Evolutionary conservation across 1,140 invertebrate genomes (phyloP), one percentile per base, ranked within the genome.

Genomic region (Drosophila serrata): DNA sequence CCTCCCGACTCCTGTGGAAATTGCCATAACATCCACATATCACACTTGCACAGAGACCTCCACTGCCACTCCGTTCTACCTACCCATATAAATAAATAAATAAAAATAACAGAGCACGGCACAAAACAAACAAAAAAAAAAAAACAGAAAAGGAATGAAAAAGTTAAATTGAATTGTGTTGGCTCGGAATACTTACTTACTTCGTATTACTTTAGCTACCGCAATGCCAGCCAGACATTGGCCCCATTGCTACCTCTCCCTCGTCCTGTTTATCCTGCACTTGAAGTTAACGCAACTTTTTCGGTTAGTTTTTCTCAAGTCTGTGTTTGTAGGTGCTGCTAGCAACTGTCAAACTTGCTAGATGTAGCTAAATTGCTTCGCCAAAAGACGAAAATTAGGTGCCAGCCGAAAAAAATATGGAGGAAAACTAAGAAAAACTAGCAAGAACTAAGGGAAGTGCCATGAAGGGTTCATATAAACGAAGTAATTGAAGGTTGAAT

Each of bases 161-260:
- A 87, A 87, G 82, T 87, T 88, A 82, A 87, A 87, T 87, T 87
- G 82, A 87, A 87, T 88, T 87, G 84, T 88, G 79, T 82, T 79
- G 80, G 67, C 80, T 82, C 67, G 67, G 79, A 70, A 78, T 86
- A 81, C 76, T 85, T 69, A 78, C 80, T 81, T 74, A 56, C 68
- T 59, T 56, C 12, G 72, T 39, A 40, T 24, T 60, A 58, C 57
- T 64, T 72, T 8, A 37, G 49, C 33, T 49, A 78, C 53, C 58
- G 46, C 73, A 65, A 76, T 77, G 62, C 55, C 58, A 46, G 69
- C 75, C 75, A 67, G 42, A 67, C 68, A 53, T 43, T 46, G 42
- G 24, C 24, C 58, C 31, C 22, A 48, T 48, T n/a, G n/a, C n/a
- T n/a, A 33, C 12, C 33, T 29, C 11, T 3, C 17, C 0, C 42